Percentiles rank a stretch among this genome's conserved stretches.
These are phyloP conservation scores for Procapra przewalskii DNA, from an alignment of 2,113 vertebrate genomes.

Conservation along the genomic window DNA sequence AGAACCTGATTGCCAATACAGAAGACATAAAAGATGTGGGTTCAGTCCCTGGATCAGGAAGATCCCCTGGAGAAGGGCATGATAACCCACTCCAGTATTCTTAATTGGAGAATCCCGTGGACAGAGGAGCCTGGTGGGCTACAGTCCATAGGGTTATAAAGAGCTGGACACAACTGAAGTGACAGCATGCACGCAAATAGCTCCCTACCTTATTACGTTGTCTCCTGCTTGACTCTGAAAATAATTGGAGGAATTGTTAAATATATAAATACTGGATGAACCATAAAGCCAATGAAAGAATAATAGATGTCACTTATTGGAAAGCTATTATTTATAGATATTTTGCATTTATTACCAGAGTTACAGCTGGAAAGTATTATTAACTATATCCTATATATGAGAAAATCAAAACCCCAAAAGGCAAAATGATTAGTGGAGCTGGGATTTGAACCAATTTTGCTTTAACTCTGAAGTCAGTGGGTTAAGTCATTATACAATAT, in stretches of 20 bases:
- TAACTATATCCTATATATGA: background rate
- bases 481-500: background rate
- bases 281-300: background rate
- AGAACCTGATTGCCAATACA: background rate
- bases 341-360: background rate
- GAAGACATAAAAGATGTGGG: background rate
- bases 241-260: background rate
- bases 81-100: background rate
- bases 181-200: background rate
- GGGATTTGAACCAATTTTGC: background rate
- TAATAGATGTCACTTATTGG: background rate
- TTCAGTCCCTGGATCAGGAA: background rate
- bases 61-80: background rate
- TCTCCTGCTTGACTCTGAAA: background rate
- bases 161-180: rapidly evolving
- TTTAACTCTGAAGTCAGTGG: background rate
- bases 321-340: background rate
- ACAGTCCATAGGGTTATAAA: background rate
- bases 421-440: background rate
- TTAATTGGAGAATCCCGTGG: background rate
- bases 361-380: background rate
- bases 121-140: background rate
- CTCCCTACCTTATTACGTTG: background rate
- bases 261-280: conserved; percentile 1
- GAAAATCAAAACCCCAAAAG: background rate